phyloP scores from a whole-genome alignment of 2,797 vertebrate genomes.

The Emydoidea blandingii region DNA sequence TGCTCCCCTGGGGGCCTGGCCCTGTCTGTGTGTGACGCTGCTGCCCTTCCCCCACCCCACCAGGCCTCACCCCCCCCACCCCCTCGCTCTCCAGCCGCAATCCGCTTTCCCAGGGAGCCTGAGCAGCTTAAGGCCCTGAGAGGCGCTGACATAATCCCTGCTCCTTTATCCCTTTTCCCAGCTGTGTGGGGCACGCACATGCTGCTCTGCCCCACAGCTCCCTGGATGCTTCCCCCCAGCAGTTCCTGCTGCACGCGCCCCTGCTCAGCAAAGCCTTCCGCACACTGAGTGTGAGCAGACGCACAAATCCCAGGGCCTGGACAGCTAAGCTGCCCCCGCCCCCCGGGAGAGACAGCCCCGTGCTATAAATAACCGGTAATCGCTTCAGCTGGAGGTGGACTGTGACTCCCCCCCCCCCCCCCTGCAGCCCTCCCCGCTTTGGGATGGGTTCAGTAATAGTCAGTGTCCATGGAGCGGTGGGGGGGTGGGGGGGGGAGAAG shows the following conservation, averaged over 20 bases:
- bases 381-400: not conserved
- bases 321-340: not conserved
- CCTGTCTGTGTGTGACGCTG: not conserved
- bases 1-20: not conserved
- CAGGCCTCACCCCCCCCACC: not conserved
- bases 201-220: not conserved
- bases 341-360: not conserved
- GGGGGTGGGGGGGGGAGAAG: too few relatives aligned
- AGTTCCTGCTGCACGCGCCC: accelerated
- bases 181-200: not conserved
- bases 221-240: not conserved
- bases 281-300: too few relatives aligned
- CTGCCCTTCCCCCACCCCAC: not conserved
- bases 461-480: too few relatives aligned
- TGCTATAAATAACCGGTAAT: not conserved
- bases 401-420: not conserved
- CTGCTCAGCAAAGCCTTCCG: not conserved
- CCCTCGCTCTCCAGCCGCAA: accelerated
- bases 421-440: not conserved
- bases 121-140: not conserved
- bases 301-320: not conserved
- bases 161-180: not conserved
- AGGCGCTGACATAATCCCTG: not conserved
- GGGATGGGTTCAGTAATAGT: not conserved
- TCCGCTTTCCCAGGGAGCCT: not conserved